A percentile compares a stretch with the other conserved stretches of the same genome.
These are phyloP conservation scores for Cebuella pygmaea DNA, from an alignment of 2,797 vertebrate genomes.

Conservation along the genomic window DNA sequence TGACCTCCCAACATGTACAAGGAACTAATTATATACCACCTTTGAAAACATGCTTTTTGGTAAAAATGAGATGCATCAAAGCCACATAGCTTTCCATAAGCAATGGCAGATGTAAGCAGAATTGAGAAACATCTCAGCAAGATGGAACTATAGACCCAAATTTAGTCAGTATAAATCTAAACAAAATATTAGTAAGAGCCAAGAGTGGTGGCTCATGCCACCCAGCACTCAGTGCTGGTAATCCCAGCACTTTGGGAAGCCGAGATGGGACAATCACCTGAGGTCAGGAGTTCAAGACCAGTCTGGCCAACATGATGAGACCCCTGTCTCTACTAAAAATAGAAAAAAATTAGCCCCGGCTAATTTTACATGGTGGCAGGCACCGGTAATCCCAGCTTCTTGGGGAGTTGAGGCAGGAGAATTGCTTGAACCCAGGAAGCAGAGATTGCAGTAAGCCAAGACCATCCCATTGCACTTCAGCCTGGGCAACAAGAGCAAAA, in stretches of 20 bases:
- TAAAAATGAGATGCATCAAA: constrained; percentile 14
- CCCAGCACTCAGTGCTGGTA: background rate
- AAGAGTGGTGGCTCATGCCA: background rate
- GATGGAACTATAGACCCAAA: background rate
- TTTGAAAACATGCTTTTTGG: background rate
- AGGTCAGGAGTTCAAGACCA: background rate
- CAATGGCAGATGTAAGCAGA: constrained; percentile 13
- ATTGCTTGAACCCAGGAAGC: background rate
- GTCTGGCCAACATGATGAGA: background rate
- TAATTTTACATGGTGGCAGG: background rate
- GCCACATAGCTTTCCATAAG: background rate
- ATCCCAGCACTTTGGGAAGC: background rate
- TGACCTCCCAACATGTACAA: background rate
- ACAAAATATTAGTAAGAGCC: background rate
- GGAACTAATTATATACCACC: background rate
- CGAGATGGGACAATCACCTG: background rate
- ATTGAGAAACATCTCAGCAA: background rate
- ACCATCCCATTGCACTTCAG: background rate
- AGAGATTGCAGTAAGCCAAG: background rate
- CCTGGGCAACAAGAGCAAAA: background rate
- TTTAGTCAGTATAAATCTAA: background rate
- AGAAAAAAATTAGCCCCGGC: background rate
- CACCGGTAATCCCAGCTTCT: background rate
- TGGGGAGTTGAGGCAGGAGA: background rate
- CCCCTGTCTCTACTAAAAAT: background rate